These are phyloP conservation scores for Rallus crepitans DNA, from an alignment of 2,797 vertebrate genomes.

Conservation along the genomic window DNA sequence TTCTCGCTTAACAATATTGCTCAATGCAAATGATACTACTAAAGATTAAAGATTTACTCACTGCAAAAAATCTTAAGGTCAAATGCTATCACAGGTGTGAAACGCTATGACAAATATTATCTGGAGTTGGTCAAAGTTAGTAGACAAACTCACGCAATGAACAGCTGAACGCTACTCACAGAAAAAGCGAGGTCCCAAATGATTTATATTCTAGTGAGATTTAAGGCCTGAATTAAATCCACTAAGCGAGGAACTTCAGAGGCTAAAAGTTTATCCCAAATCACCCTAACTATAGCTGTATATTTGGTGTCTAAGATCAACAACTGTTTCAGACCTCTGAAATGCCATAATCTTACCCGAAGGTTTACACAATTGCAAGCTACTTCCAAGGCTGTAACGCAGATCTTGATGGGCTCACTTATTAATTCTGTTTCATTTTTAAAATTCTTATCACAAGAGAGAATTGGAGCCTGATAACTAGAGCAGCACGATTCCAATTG, in stretches of 20 bases:
- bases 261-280: constrained; percentile 27
- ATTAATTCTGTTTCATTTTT: constrained; percentile 46
- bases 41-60: not conserved
- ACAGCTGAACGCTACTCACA: not conserved
- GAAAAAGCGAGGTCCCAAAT: not conserved
- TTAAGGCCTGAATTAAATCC: constrained; percentile 18
- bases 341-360: constrained; percentile 20
- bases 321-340: not conserved
- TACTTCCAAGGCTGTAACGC: constrained; percentile 8
- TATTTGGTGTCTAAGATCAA: constrained; percentile 17
- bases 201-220: constrained; percentile 27
- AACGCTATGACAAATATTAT: not conserved
- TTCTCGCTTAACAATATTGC: not conserved
- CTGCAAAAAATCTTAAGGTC: not conserved
- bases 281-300: not conserved
- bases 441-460: constrained; percentile 17
- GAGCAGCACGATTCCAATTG: not conserved
- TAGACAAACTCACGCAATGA: not conserved
- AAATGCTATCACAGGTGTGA: not conserved
- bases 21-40: not conserved
- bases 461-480: constrained; percentile 17
- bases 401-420: constrained; percentile 13
- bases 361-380: not conserved
- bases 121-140: not conserved
- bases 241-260: not conserved